Conservation (phyloP, 1,140 invertebrate species). For the Hyposmocoma kahamanoa region DNA sequence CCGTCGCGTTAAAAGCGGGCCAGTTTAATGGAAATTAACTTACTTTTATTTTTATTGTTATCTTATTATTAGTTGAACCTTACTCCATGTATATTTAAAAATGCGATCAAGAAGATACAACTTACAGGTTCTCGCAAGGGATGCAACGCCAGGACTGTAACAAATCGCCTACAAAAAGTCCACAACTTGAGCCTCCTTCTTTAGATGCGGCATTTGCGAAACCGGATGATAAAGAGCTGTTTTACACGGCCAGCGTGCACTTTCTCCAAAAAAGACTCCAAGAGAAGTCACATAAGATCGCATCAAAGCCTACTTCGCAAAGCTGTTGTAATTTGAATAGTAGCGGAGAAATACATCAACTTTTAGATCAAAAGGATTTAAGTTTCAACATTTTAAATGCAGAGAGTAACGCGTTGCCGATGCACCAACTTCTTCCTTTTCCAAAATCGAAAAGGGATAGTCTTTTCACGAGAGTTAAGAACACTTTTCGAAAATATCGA, state of each 20-base stretch:
- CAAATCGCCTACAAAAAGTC: conserved; percentile 8
- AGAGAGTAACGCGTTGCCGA: conserved; percentile 21
- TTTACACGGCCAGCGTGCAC: conserved; percentile 51
- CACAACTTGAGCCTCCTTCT: conserved; percentile 7
- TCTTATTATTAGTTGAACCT: background rate
- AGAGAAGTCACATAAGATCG: conserved; percentile 28
- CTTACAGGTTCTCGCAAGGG: conserved; percentile 16
- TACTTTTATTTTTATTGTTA: conserved; percentile 3
- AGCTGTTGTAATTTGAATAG: conserved; percentile 31
- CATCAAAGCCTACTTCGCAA: conserved; percentile 19
- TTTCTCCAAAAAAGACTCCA: conserved; percentile 45
- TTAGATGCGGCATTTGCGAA: conserved; percentile 22
- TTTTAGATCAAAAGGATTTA: background rate
- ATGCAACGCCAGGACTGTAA: conserved; percentile 28
- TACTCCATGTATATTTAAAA: conserved; percentile 4
- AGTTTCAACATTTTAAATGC: background rate
- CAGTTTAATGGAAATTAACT: background rate
- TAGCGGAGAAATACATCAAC: background rate
- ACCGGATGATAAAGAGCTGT: conserved; percentile 37
- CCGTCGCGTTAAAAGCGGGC: background rate
- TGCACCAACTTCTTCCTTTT: conserved; percentile 51
- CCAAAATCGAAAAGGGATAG: conserved; percentile 42
- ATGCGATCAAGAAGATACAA: background rate
- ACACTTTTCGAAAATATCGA: conserved; percentile 38
- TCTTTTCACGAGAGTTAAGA: conserved; percentile 38